A percentile compares a stretch with the other conserved stretches of the same genome.
These are phyloP conservation scores for Meiosimyza platycephala DNA, from an alignment of 2,888 invertebrate species.

Conservation along the genomic window DNA sequence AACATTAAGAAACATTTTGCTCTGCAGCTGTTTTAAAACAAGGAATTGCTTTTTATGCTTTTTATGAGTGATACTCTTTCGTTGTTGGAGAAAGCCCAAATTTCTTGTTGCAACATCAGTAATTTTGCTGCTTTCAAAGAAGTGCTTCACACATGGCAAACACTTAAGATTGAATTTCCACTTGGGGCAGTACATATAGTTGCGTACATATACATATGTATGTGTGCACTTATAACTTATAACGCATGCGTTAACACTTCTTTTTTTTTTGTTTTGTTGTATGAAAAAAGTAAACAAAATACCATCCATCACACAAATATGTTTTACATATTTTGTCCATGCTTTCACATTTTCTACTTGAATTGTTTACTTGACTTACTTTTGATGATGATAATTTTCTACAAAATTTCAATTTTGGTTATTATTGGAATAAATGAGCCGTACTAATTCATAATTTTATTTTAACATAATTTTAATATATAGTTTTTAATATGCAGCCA, in stretches of 20 bases:
- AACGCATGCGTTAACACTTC: conserved; percentile 19
- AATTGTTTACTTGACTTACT: background rate
- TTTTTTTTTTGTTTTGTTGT: background rate
- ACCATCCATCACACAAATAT: background rate
- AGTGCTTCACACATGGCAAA: background rate
- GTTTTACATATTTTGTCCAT: background rate
- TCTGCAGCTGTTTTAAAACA: too few species aligned
- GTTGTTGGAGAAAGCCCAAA: too few species aligned
- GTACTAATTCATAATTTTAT: background rate
- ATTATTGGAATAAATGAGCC: background rate
- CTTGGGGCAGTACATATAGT: background rate
- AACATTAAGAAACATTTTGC: too few species aligned
- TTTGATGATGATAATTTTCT: background rate
- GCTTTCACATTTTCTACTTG: background rate
- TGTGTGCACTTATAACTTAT: background rate
- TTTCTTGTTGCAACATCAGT: background rate
- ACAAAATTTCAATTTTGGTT: background rate
- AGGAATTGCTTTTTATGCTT: too few species aligned
- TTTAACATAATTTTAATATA: background rate
- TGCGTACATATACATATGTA: background rate
- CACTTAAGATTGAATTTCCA: background rate
- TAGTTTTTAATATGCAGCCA: background rate
- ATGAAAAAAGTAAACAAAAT: background rate
- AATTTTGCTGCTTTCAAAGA: background rate
- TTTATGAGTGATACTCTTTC: too few species aligned